Conservation (phyloP, 2,888 invertebrate genomes). For the Lochmaea capreae region DNA sequence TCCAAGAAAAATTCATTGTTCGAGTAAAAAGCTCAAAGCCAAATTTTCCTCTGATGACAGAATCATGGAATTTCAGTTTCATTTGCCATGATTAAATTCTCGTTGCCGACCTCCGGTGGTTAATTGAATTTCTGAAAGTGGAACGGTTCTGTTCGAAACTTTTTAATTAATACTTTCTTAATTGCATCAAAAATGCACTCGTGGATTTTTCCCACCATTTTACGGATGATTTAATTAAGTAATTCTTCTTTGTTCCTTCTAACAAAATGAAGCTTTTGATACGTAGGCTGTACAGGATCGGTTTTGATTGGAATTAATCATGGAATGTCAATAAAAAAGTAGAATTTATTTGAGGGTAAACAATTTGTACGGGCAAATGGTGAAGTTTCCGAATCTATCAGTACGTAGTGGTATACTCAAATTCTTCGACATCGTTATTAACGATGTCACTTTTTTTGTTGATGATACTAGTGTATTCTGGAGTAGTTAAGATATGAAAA, state of each 20-base stretch:
- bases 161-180: constrained; percentile 54
- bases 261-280: constrained; percentile 14
- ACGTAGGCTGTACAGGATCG: neutral
- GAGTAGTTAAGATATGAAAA: no score
- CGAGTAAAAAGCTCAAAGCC: constrained; percentile 24
- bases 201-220: constrained; percentile 36
- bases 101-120: constrained; percentile 13
- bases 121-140: constrained; percentile 46
- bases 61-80: constrained; percentile 52
- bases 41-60: constrained; percentile 47
- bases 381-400: no score
- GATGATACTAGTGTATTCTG: no score
- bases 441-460: no score
- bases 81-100: constrained; percentile 50
- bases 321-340: no score
- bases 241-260: constrained; percentile 33
- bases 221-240: constrained; percentile 42
- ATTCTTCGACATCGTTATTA: neutral
- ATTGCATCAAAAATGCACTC: constrained; percentile 47
- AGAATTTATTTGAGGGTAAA: no score
- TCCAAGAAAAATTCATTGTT: constrained; percentile 35
- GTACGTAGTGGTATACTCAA: neutral
- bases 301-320: neutral
- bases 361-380: no score
- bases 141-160: constrained; percentile 48